Evolutionary conservation across 2,113 vertebrate genomes (phyloP).

Genomic region (Psilopsiagon aymara): DNA sequence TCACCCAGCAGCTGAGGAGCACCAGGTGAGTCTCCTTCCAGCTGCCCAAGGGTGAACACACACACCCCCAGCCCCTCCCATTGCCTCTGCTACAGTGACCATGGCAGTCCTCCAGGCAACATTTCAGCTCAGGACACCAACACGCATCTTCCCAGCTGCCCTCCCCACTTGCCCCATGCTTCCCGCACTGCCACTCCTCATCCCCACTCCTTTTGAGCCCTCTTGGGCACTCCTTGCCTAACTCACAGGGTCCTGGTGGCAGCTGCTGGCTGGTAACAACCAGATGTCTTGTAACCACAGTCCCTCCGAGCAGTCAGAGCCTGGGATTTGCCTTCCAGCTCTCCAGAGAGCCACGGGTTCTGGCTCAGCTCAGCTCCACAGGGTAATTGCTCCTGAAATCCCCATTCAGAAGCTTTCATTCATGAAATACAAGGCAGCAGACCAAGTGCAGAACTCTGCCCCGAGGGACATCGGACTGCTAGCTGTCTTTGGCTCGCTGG

Average conservation of each 20-base stretch:
- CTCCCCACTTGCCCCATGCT: background rate
- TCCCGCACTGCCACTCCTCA: background rate
- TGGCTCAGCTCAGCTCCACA: background rate
- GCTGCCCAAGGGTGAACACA: background rate
- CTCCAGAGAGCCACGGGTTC: background rate
- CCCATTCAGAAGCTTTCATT: conserved; percentile 55
- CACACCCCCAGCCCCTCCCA: no score
- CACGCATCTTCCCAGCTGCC: background rate
- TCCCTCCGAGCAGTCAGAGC: background rate
- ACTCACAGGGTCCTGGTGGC: background rate
- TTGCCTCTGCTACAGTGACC: background rate
- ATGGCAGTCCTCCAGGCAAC: background rate
- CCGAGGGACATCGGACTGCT: background rate
- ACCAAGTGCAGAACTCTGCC: background rate
- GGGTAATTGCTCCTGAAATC: background rate
- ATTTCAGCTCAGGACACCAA: background rate
- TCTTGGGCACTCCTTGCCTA: background rate
- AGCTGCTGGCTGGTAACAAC: background rate
- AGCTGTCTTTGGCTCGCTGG: background rate
- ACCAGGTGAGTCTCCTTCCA: background rate
- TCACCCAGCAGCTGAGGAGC: background rate
- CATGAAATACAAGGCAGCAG: conserved; percentile 21
- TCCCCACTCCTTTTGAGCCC: background rate
- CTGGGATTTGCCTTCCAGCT: background rate
- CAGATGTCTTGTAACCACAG: accelerated